phyloP scores from a whole-genome alignment of 2,113 vertebrate species.

The Anarhynchus alexandrinus region DNA sequence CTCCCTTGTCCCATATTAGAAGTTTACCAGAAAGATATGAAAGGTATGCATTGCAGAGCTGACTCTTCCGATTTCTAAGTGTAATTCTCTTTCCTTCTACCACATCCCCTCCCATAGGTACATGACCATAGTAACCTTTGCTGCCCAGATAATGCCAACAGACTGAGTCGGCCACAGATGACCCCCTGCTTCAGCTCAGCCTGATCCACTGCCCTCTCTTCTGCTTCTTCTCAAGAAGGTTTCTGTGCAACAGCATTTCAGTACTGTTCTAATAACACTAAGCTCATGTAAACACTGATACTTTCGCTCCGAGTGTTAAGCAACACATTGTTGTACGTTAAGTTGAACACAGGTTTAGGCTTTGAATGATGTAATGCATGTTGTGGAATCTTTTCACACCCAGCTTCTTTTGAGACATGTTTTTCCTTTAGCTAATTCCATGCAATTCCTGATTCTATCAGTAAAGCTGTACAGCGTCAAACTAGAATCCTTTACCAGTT shows the following conservation, averaged over 20 bases:
- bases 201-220: neutral
- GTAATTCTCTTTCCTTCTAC: neutral
- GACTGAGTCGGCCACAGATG: too few relatives aligned
- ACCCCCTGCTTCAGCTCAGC: neutral
- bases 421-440: neutral
- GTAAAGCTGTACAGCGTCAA: neutral
- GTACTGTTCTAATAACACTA: neutral
- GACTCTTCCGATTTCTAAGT: neutral
- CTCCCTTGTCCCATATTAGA: neutral
- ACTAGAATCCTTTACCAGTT: neutral
- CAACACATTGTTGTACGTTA: neutral
- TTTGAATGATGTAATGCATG: neutral
- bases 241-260: neutral
- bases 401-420: neutral
- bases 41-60: neutral
- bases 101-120: neutral
- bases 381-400: neutral
- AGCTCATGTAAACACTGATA: neutral
- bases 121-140: accelerated
- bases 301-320: neutral
- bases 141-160: neutral
- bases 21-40: neutral
- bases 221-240: neutral
- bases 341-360: neutral
- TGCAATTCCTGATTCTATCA: neutral